Base-by-base conservation (phyloP, 2,888 invertebrate genomes). In the Lithophane semibrunnea region DNA sequence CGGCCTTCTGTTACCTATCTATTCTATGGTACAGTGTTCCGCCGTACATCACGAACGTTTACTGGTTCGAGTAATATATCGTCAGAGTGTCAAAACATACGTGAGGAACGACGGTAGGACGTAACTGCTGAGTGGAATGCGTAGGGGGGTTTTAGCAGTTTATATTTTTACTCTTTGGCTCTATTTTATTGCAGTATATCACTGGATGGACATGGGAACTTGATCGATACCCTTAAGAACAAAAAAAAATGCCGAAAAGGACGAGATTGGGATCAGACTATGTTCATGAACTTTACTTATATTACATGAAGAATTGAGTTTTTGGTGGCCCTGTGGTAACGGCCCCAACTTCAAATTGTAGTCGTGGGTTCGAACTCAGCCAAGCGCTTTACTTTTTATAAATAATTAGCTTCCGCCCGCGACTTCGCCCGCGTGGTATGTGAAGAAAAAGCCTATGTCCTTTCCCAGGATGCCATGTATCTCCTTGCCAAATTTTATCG, bases 31-130 rank as follows among this genome's bases (percentile, higher is more conserved):
- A 3, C 73, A 13, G 13, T 73, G 29, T 52, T n/a, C 63, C 65
- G 60, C n/a, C 70, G 77, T 87, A 78, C 79, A 87, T 88, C 89
- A 86, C 24, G 37, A 65, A 42, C 80, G 89, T 88, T 88, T 88
- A 88, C 88, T 69, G 69, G 68, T 58, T 49, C 70, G 52, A 58
- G 73, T 82, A 80, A 86, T 89, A 86, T 84, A 88, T 88, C 83
- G 79, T 69, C 47, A 47, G 80, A 56, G 80, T 81, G 86, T 88
- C 88, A 88, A 89, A 88, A 88, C 89, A 88, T 84, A 83, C 81
- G 83, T 75, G 79, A 80, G 71, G 73, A 67, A 77, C 54, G 71
- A 71, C 72, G 54, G 54, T 80, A 88, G 82, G 44, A 82, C 60
- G 88, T 88, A 89, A 82, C 79, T 66, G 60, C 49, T 66, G n/a